phyloP scores from a whole-genome alignment of 2,888 invertebrate species.

The Hypsopygia costalis region DNA sequence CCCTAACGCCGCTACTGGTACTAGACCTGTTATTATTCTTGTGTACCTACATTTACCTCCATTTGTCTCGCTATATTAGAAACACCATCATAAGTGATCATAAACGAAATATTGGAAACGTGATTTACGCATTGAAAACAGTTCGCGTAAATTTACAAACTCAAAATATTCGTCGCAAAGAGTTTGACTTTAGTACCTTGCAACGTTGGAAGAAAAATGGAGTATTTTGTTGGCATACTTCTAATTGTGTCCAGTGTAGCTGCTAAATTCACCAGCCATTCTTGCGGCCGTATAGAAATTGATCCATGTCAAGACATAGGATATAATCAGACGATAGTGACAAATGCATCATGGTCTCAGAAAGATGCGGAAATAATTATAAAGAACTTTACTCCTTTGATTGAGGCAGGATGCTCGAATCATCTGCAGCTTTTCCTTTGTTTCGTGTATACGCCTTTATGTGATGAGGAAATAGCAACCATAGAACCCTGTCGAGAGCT shows the following conservation, averaged over 20 bases:
- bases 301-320: conserved; percentile 4
- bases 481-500: conserved; percentile 9
- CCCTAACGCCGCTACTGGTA: too few relatives aligned
- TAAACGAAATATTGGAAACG: too few relatives aligned
- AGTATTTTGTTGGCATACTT: too few relatives aligned
- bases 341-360: not conserved
- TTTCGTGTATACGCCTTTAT: conserved; percentile 8
- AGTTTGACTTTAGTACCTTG: too few relatives aligned
- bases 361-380: not conserved
- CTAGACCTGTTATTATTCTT: too few relatives aligned
- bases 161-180: too few relatives aligned
- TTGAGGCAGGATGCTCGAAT: conserved; percentile 2
- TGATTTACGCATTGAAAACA: too few relatives aligned
- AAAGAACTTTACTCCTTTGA: not conserved
- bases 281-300: conserved; percentile 5
- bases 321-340: conserved; percentile 5
- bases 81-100: too few relatives aligned
- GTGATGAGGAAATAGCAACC: not conserved
- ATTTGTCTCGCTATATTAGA: too few relatives aligned
- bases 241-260: not conserved
- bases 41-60: too few relatives aligned
- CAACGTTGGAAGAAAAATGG: too few relatives aligned
- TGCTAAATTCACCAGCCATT: not conserved
- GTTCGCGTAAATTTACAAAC: too few relatives aligned
- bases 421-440: conserved; percentile 6